These are phyloP conservation scores for Pseudomugil gertrudae DNA, from an alignment of 2,797 vertebrate genomes.

Conservation along the genomic window DNA sequence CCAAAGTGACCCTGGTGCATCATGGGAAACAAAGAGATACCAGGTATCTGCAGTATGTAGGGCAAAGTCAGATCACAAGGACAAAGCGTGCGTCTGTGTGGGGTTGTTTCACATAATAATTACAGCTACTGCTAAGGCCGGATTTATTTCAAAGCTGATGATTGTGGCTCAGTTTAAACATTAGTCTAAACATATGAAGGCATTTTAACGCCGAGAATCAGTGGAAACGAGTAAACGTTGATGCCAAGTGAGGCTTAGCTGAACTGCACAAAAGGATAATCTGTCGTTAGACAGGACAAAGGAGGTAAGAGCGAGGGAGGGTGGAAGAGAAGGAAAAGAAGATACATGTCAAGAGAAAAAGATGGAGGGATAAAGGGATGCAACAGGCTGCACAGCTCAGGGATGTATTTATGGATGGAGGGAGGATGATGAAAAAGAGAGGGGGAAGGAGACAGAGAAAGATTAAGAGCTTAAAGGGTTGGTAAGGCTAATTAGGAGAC, in stretches of 20 bases:
- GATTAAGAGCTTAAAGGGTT: slow-evolving; percentile 71
- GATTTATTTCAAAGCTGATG: background rate
- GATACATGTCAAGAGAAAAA: background rate
- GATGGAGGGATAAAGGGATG: slow-evolving; percentile 33
- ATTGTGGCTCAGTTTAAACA: background rate
- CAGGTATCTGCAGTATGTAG: slow-evolving; percentile 21
- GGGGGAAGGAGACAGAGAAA: slow-evolving; percentile 34
- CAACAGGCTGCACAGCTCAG: slow-evolving; percentile 48
- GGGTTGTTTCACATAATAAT: too few species aligned
- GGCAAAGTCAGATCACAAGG: slow-evolving; percentile 9
- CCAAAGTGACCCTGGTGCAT: slow-evolving; percentile 16
- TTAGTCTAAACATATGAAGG: background rate
- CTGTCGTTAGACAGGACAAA: slow-evolving; percentile 19
- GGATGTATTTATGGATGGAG: slow-evolving; percentile 42
- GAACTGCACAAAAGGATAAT: slow-evolving; percentile 45
- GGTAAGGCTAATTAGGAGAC: slow-evolving; percentile 69
- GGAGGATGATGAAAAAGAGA: slow-evolving; percentile 32
- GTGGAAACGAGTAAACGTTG: background rate
- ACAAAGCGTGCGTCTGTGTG: background rate
- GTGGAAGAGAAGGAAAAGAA: background rate
- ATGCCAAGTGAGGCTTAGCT: slow-evolving; percentile 31
- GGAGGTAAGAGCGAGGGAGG: background rate
- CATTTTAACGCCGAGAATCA: background rate
- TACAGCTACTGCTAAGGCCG: background rate
- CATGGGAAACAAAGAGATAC: slow-evolving; percentile 38